phyloP scores from a whole-genome alignment of 2,113 vertebrate species.

The Lynx canadensis region DNA sequence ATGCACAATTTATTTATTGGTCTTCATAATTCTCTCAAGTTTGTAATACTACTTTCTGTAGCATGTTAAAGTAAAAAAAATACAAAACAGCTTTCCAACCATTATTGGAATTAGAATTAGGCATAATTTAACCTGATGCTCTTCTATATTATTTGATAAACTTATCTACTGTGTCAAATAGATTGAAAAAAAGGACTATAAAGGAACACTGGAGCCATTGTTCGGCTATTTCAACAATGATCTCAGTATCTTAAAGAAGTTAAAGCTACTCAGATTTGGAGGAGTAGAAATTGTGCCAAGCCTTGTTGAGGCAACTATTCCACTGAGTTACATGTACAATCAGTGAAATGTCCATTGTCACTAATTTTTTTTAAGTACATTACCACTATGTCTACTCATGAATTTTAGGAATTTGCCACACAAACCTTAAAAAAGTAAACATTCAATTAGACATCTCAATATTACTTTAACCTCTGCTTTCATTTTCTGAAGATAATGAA shows the following conservation, averaged over 20 bases:
- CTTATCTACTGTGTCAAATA: not conserved
- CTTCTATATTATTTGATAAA: not conserved
- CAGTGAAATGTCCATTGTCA: not conserved
- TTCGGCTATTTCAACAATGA: not conserved
- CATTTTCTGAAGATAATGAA: not conserved
- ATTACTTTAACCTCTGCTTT: not conserved
- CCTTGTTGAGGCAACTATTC: not conserved
- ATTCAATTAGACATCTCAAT: not conserved
- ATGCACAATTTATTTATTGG: not conserved
- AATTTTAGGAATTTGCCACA: not conserved
- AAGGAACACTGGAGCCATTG: not conserved
- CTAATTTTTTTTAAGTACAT: not conserved
- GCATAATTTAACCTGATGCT: not conserved
- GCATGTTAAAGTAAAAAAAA: not conserved
- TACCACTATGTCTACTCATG: not conserved
- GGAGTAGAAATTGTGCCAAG: not conserved
- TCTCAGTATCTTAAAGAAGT: not conserved
- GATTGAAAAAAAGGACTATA: not conserved
- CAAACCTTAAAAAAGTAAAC: not conserved
- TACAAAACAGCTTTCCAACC: not conserved
- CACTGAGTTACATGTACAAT: not conserved
- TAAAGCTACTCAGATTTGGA: not conserved
- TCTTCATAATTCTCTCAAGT: not conserved
- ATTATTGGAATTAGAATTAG: not conserved
- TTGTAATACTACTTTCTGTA: not conserved